Conservation (phyloP, 2,797 vertebrate genomes). For the Ctenosaura bakeri region DNA sequence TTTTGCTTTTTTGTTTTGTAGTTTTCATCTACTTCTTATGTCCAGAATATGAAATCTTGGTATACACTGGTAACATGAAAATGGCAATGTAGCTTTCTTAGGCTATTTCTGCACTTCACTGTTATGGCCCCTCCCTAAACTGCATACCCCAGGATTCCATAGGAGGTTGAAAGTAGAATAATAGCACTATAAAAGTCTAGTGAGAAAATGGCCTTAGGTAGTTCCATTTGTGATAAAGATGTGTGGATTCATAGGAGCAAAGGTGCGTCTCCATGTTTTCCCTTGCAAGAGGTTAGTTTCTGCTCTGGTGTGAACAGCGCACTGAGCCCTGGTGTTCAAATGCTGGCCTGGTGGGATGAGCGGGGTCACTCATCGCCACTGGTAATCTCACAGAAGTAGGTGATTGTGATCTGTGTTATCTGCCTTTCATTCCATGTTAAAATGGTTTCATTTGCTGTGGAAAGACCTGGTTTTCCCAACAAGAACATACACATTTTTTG, state of each 20-base stretch:
- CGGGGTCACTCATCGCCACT: too few relatives aligned
- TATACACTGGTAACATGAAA: background rate
- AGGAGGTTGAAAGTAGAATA: too few relatives aligned
- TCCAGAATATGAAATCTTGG: background rate
- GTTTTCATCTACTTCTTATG: too few relatives aligned
- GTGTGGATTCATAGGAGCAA: background rate
- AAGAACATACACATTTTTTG: background rate
- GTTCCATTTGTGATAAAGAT: background rate
- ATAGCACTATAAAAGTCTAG: too few relatives aligned
- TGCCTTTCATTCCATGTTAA: background rate
- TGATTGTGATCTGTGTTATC: background rate
- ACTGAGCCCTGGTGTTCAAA: background rate
- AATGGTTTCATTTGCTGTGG: background rate
- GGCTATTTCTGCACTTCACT: too few relatives aligned
- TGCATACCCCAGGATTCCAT: too few relatives aligned
- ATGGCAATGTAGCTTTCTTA: background rate
- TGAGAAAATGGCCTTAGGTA: background rate
- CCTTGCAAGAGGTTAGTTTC: background rate
- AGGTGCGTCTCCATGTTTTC: background rate
- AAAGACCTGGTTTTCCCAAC: background rate
- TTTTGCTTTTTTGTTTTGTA: background rate
- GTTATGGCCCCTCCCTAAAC: too few relatives aligned
- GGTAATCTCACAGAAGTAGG: background rate
- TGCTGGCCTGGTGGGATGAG: background rate
- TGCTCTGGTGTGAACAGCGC: too few relatives aligned